Base-by-base conservation (phyloP, 2,797 vertebrate genomes). In the Lindbergichthys nudifrons region DNA sequence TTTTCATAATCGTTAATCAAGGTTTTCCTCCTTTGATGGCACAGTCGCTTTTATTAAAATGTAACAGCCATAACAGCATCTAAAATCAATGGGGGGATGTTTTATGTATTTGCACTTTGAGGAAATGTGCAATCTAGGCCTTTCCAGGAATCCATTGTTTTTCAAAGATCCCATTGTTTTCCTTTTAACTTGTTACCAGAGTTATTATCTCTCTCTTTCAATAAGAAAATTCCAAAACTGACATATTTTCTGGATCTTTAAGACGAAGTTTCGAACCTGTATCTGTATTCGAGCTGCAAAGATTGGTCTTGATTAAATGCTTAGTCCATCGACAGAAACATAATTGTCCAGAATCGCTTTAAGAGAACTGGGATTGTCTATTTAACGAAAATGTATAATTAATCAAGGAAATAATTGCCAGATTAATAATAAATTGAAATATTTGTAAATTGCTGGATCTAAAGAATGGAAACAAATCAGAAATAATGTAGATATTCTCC, bases 31-130 rank as follows among this genome's bases (percentile, higher is more conserved):
- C 46, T 23, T 48, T 36, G 3, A 14, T 1, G n/a, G 10, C 26
- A 45, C 39, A 32, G 43, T 69, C 18, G 2, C 43, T 70, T 42
- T 59, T 63, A 82, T 80, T 83, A 61, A 65, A 63, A 18, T 71
- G 67, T 57, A 78, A 84, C 64, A 80, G 30, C 14, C 46, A 3
- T 64, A 54, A 74, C 47, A 63, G 61, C 32, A 51, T 11, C 30
- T 15, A 3, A 52, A 72, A 18, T 18, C 18, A 11, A 5, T 21
- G 6, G 2, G 2, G 11, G 30, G 21, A 46, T 45, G 13, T 13
- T 58, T 42, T 23, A n/a, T 13, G 21, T 26, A 48, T 18, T 23
- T 15, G 70, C 10, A 50, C 15, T 66, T 11, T 70, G 7, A 68
- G 51, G 45, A 71, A 71, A 72, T 21, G 6, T 50, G 9, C 9